Conservation (phyloP, 2,888 invertebrate genomes). For the Galerucella pusilla region DNA sequence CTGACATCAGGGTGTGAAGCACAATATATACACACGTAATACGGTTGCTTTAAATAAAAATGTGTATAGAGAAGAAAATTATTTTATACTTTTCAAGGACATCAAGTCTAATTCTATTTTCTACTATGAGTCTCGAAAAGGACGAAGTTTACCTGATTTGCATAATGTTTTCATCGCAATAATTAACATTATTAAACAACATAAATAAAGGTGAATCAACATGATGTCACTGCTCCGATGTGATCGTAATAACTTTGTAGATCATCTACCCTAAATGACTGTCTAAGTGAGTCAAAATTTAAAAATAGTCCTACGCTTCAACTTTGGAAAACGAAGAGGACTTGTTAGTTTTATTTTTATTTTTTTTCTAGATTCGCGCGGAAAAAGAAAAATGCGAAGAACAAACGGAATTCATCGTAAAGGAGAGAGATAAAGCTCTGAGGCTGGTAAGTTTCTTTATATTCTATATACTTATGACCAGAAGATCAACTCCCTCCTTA, state of each 20-base stretch:
- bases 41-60: not conserved
- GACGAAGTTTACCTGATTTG: conserved; percentile 21
- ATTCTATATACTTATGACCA: too few species aligned
- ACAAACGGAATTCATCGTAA: conserved; percentile 65
- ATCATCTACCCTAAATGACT: conserved; percentile 2
- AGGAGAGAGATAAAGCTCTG: conserved; percentile 66
- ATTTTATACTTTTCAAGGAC: conserved; percentile 31
- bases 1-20: too few species aligned
- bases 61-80: not conserved
- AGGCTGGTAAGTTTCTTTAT: conserved; percentile 61
- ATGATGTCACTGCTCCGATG: conserved; percentile 16
- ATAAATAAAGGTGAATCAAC: conserved; percentile 25
- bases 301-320: too few species aligned
- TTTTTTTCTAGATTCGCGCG: conserved; percentile 60
- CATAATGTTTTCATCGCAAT: conserved; percentile 11
- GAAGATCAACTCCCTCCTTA: too few species aligned
- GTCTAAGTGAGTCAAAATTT: not conserved
- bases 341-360: not conserved
- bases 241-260: not conserved
- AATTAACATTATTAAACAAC: conserved; percentile 7
- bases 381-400: conserved; percentile 66
- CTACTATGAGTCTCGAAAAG: conserved; percentile 15
- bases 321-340: too few species aligned
- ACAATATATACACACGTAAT: not conserved
- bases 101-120: conserved; percentile 26